Base-by-base conservation (phyloP, 2,888 invertebrate genomes). In the Mesorhabditis spiculigera region DNA sequence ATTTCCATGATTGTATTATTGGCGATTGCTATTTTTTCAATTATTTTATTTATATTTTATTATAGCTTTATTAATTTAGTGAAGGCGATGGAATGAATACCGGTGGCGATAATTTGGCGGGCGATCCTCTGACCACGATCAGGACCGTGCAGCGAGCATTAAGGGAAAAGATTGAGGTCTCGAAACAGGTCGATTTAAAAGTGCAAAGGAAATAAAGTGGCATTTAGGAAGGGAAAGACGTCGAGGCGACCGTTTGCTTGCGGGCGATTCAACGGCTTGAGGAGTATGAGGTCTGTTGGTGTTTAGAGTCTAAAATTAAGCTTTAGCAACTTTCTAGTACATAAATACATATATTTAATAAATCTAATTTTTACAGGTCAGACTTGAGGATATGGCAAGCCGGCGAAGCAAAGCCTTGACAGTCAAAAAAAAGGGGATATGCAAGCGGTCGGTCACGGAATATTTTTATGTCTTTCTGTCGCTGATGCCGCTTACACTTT, bases 251-350 rank as follows among this genome's bases (percentile, higher is more conserved):
- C 4, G 73, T 79, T 6, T 81, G 80, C 68, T 65, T 71, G 45
- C 73, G 82, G 16, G 82, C 82, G 0, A 74, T 81, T 10, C 79
- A 82, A 58, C 62, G 81, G 50, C 70, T 82, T 44, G 76, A 78
- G 10, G 82, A 81, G 61, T 82, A 81, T 68, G 82, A 80, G 64
- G 70, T 67, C n/a, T n/a, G n/a, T n/a, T n/a, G 28, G 28, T 28
- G 28, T 28, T 28, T 28, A 28, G 28, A 28, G 28, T 28, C 28
- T 28, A 28, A 28, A 28, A 28, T 28, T 28, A 1, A 28, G 28
- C 28, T 28, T 28, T 28, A 28, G 28, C 28, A 28, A 28, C 28
- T 28, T 28, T 28, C 28, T 28, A 28, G 28, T 28, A 28, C 3
- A 28, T 28, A 28, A 28, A 28, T 28, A 28, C 28, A 28, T 28